Evolutionary conservation across 2,113 vertebrate species (phyloP).

Genomic region (Alexandromys fortis): DNA sequence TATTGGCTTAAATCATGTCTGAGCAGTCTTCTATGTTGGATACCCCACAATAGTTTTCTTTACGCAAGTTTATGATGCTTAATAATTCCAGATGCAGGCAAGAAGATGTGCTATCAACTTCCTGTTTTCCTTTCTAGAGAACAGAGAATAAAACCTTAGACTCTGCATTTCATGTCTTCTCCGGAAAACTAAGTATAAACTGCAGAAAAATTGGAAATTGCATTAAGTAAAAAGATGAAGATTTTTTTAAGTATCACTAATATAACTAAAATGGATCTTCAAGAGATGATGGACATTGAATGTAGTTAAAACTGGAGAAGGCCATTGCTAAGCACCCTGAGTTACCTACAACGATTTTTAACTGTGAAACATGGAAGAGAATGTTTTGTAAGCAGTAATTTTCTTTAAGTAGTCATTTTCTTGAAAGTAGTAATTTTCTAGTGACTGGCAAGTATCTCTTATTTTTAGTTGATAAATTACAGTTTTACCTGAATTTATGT

Average conservation of each 20-base stretch:
- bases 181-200: not conserved
- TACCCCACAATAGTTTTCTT: not conserved
- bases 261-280: not conserved
- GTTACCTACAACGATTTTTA: not conserved
- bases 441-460: not conserved
- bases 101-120: not conserved
- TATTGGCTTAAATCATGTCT: not conserved
- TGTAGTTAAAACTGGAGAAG: not conserved
- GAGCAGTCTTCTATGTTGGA: not conserved
- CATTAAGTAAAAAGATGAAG: not conserved
- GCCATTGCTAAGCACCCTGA: not conserved
- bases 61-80: not conserved
- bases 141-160: not conserved
- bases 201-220: not conserved
- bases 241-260: not conserved
- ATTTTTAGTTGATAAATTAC: slow-evolving; percentile 13
- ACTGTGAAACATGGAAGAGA: not conserved
- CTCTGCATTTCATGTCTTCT: not conserved
- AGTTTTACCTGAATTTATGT: not conserved
- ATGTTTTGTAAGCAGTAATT: not conserved
- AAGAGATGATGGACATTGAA: not conserved
- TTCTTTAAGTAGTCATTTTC: not conserved
- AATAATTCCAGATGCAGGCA: not conserved
- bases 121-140: not conserved
- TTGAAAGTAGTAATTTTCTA: not conserved